Percentiles rank a stretch among this genome's conserved stretches.
Evolutionary conservation across 2,113 vertebrate genomes (phyloP).

Genomic region (Lonchura striata): DNA sequence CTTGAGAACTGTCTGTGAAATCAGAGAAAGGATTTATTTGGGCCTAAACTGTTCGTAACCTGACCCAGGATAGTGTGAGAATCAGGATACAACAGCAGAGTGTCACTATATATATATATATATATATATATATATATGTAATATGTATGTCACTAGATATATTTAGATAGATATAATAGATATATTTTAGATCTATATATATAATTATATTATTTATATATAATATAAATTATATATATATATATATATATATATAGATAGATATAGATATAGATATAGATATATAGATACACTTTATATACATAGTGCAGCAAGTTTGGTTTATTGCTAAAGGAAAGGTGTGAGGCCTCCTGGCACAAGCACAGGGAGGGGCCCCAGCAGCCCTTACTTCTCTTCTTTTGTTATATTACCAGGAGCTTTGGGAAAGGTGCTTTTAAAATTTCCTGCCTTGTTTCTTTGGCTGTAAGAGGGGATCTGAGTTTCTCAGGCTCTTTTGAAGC

Average conservation of each 20-base stretch:
- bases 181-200: neutral
- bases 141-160: too few relatives aligned
- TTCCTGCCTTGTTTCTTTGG: neutral
- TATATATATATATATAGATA: too few relatives aligned
- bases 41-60: neutral
- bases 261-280: neutral
- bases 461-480: neutral
- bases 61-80: fast-evolving
- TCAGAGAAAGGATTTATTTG: neutral
- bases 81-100: neutral
- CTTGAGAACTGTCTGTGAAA: neutral
- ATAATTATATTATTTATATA: too few relatives aligned
- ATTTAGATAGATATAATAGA: neutral
- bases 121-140: too few relatives aligned
- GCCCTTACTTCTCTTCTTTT: neutral
- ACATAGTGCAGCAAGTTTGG: neutral
- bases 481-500: neutral
- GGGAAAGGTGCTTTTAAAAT: neutral
- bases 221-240: too few relatives aligned
- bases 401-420: neutral
- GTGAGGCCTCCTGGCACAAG: neutral
- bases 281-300: neutral
- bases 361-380: neutral
- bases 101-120: neutral
- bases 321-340: neutral